Percentiles rank a stretch among this genome's conserved stretches.
Conservation (phyloP, 2,113 vertebrate species). For the Hypocryptadius cinnamomeus region DNA sequence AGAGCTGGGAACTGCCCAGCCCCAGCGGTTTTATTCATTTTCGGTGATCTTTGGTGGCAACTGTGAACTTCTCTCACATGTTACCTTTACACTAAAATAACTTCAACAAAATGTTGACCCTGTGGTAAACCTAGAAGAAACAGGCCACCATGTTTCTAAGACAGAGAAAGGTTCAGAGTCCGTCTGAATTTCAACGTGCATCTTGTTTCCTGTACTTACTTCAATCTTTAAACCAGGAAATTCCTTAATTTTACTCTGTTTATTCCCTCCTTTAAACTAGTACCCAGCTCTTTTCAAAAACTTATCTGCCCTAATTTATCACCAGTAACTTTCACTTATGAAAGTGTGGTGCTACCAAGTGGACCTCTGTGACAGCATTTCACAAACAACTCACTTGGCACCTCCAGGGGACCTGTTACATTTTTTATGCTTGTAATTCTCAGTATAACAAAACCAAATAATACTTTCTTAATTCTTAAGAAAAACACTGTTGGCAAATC, state of each 20-base stretch:
- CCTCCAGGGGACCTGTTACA: background rate
- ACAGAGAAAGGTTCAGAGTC: background rate
- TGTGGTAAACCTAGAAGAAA: background rate
- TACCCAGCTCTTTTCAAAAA: background rate
- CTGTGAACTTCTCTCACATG: accelerated
- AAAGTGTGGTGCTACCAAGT: background rate
- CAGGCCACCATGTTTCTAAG: background rate
- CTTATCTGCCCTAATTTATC: background rate
- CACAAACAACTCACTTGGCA: background rate
- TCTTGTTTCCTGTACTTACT: background rate
- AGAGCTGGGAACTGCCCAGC: background rate
- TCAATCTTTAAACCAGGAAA: background rate
- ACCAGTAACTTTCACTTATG: background rate
- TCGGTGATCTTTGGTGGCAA: background rate
- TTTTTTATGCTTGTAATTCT: background rate
- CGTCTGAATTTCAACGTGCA: background rate
- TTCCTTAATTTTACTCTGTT: background rate
- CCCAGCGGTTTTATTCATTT: background rate
- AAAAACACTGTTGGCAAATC: background rate
- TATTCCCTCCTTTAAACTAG: background rate
- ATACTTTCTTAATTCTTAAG: background rate
- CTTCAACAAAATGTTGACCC: background rate
- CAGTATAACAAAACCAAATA: background rate
- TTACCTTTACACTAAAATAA: background rate
- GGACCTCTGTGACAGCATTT: background rate